Conservation (phyloP, 2,797 vertebrate species). For the Xyrichtys novacula region DNA sequence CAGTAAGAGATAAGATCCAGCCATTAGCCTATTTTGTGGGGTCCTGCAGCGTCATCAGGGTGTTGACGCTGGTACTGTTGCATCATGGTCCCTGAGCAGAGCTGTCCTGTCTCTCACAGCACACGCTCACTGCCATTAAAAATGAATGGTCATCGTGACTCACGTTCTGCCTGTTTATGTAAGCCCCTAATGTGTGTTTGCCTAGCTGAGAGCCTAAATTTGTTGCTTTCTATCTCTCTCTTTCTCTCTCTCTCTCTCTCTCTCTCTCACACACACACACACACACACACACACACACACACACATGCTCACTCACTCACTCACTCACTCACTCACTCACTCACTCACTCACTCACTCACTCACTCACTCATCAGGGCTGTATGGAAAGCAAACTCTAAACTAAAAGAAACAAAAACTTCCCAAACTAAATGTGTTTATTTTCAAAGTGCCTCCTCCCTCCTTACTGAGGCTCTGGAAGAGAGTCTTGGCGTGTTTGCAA, state of each 20-base stretch:
- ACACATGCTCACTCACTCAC: conserved; percentile 11
- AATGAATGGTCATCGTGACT: conserved; percentile 67
- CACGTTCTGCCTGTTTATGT: conserved; percentile 60
- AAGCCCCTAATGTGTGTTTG: conserved; percentile 62
- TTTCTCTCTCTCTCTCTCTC: conserved; percentile 4
- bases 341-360: conserved; percentile 16
- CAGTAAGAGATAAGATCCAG: conserved; percentile 21
- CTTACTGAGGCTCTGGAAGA: conserved; percentile 18
- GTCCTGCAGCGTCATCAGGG: conserved; percentile 29
- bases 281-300: background rate
- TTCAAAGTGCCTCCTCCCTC: conserved; percentile 9
- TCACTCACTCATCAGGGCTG: background rate
- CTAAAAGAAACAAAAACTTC: conserved; percentile 40
- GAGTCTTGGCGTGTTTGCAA: conserved; percentile 10
- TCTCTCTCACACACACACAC: conserved; percentile 18
- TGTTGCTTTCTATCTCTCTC: conserved; percentile 15
- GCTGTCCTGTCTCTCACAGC: conserved; percentile 37
- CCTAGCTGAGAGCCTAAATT: conserved; percentile 44
- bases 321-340: conserved; percentile 5
- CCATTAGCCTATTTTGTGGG: background rate
- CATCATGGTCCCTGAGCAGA: conserved; percentile 51
- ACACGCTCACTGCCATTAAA: conserved; percentile 58
- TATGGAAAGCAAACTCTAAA: conserved; percentile 10
- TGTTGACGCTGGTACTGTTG: conserved; percentile 45
- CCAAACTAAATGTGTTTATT: conserved; percentile 41